Evolutionary conservation across 2,888 invertebrate genomes (phyloP), one percentile per base, ranked within the genome.

Genomic region (Andrena marginata): DNA sequence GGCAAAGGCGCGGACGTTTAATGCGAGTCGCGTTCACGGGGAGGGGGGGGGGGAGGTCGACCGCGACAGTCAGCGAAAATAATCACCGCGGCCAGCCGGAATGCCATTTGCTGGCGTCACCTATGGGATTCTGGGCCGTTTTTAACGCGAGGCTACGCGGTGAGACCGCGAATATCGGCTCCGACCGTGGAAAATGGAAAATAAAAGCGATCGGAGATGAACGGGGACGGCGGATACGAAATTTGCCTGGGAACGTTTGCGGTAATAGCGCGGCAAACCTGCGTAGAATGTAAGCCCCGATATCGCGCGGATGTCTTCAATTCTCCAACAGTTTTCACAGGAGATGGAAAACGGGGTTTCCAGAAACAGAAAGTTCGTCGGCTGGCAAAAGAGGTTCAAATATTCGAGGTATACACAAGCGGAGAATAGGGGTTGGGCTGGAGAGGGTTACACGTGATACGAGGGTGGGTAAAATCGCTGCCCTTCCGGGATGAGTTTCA

Each of bases 11-110:
- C 16, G 73, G 8, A 48, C 77, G 71, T 77, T 77, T 77, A 80
- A 80, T 65, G 80, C 56, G 49, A 64, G 26, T n/a, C 31, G 49
- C 62, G 76, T 75, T 59, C 77, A 29, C 77, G 54, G 63, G 71
- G 65, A 63, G 77, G 8, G 67, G 72, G 71, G 65, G 67, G 77
- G 8, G 67, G 72, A 80, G 80, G 77, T 13, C 68, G 77, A 80
- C 80, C 80, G 72, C 80, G 71, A 72, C 71, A 63, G 77, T 80
- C 71, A 72, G 67, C 77, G 80, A 72, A 80, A 77, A 77, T 80
- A 80, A 80, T 80, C 77, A 68, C 72, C 56, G 80, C 29, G 72
- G 80, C 51, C 33, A 23, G 56, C 62, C 35, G 67, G 48, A 67
- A 77, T 63, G 77, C 72, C 67, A 71, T 75, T 59, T 49, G 79